These are phyloP conservation scores for Tokudaia tokunoshimensis DNA, from an alignment of 2,797 vertebrate genomes.

Conservation along the genomic window DNA sequence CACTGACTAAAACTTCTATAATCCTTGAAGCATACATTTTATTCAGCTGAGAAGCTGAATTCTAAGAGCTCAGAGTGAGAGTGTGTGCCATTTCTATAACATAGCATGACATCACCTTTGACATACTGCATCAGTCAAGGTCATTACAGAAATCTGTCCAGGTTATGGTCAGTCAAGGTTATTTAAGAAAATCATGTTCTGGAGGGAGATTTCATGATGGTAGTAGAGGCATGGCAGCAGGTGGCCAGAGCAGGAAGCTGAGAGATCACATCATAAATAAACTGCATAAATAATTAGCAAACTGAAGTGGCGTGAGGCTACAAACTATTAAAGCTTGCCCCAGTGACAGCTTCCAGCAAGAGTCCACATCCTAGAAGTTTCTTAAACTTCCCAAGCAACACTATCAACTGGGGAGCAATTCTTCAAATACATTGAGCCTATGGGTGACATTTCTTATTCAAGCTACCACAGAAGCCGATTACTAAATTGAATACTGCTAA, in stretches of 20 bases:
- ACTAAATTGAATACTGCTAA: slow-evolving; percentile 17
- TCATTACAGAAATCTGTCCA: background rate
- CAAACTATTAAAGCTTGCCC: background rate
- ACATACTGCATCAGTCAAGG: background rate
- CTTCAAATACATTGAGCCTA: background rate
- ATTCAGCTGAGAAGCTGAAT: background rate
- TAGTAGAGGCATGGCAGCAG: background rate
- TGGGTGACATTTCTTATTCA: background rate
- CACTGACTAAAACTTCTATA: background rate
- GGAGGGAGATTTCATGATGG: background rate
- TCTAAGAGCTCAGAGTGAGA: background rate
- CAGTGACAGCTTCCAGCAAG: background rate
- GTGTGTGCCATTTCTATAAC: slow-evolving; percentile 19
- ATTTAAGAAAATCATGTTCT: background rate
- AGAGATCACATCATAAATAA: background rate
- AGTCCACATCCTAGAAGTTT: background rate
- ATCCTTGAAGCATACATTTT: background rate
- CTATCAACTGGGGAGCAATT: too few species aligned
- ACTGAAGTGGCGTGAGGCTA: background rate
- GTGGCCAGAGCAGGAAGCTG: background rate
- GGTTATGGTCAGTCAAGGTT: background rate
- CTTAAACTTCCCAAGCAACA: background rate
- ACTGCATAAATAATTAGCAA: background rate
- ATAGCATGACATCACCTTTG: background rate
- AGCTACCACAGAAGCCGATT: background rate